Evolutionary conservation across 2,888 invertebrate species (phyloP), one percentile per base, ranked within the genome.

Genomic region (Podabrus alpinus): DNA sequence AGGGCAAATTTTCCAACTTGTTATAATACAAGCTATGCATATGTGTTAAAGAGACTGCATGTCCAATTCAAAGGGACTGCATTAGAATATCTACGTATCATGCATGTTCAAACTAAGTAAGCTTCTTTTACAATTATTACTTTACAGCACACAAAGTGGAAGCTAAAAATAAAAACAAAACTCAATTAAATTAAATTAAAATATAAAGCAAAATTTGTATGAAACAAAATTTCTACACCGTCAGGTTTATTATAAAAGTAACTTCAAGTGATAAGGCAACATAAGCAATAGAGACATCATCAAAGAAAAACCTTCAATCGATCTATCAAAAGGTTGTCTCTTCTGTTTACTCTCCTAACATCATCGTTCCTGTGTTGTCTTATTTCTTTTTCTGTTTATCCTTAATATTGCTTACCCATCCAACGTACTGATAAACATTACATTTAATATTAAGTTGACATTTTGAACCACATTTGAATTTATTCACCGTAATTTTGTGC

Each of bases 321-420:
- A 72, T 69, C 68, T 64, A 76, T 72, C 72, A 69, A 69, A 72
- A 59, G 72, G 66, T 69, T 68, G 72, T 69, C 69, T 64, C 19
- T 64, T 45, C 45, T 45, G 45, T 45, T 45, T 45, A 45, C 45
- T 45, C 45, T n/a, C 45, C 45, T n/a, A 45, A 45, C 45, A 45
- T 45, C 45, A 45, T 45, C 45, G 45, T 45, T 45, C n/a, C 45
- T n/a, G n/a, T 45, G 45, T 45, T 45, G 45, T 45, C 45, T 45
- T 45, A 45, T 45, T 29, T 45, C 45, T 45, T 45, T 45, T 45
- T 45, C 45, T 45, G 45, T 45, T 45, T 45, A 45, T 45, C 45
- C 45, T 45, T 45, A 45, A 45, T 45, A 45, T 45, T 45, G 45
- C 45, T 45, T 45, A 45, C 45, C 45, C 45, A 45, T 45, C 45